Evolutionary conservation across 2,113 vertebrate genomes (phyloP).

Genomic region (Ctenodactylus gundi): DNA sequence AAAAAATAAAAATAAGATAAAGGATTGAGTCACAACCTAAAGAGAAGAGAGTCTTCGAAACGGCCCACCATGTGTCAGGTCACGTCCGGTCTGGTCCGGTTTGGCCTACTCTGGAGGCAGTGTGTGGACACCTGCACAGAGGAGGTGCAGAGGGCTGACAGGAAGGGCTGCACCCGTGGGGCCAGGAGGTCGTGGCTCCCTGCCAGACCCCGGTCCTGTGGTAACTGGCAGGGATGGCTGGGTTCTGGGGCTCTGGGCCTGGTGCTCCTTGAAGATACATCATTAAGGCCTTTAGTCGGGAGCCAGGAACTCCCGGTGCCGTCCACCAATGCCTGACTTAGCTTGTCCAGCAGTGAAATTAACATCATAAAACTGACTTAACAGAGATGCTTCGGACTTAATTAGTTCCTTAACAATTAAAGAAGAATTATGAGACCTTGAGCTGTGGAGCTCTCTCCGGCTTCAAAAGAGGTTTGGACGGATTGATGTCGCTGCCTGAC

Average conservation of each 20-base stretch:
- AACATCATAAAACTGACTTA: slow-evolving; percentile 59
- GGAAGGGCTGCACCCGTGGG: neutral
- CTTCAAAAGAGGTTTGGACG: slow-evolving; percentile 52
- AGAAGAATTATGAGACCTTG: slow-evolving; percentile 65
- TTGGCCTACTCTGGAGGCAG: no score
- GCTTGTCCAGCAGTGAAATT: slow-evolving; percentile 70
- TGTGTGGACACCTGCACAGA: neutral
- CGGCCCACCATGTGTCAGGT: no score
- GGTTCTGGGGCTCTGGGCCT: neutral
- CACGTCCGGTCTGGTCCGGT: no score
- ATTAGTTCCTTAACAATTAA: slow-evolving; percentile 77
- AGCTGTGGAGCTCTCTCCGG: slow-evolving; percentile 23
- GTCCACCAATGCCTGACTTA: slow-evolving; percentile 60
- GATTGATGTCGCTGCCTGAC: slow-evolving; percentile 61
- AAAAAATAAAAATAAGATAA: neutral
- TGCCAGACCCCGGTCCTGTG: neutral
- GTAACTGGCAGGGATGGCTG: neutral
- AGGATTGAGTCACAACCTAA: neutral
- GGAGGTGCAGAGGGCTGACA: no score
- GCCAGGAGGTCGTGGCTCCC: neutral
- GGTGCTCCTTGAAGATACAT: slow-evolving; percentile 51
- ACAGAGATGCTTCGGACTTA: slow-evolving; percentile 56
- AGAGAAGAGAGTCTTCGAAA: no score
- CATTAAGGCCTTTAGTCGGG: slow-evolving; percentile 56
- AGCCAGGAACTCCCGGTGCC: slow-evolving; percentile 60